Evolutionary conservation across 1,140 invertebrate species (phyloP), one percentile per base, ranked within the genome.

Genomic region (Ephestia elutella): DNA sequence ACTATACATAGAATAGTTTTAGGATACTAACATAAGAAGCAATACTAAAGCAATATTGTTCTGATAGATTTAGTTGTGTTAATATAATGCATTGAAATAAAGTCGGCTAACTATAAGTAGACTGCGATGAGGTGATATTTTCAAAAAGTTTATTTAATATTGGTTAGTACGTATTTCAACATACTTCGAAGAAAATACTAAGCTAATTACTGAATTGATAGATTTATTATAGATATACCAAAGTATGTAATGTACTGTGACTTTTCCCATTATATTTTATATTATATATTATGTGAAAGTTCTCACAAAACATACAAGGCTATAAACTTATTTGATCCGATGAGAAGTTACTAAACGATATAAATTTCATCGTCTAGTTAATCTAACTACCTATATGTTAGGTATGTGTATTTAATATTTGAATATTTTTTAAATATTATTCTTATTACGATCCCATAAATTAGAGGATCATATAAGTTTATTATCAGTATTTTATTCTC

Each of bases 31-130:
- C 32, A 49, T 68, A 68, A 68, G 63, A 61, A 71, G 66, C 65
- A 70, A 70, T 68, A 63, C 56, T 61, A 60, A 65, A 72, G 70
- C 70, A 72, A 72, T 72, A 69, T 65, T 57, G 17, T 65, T 66
- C 60, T 58, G 53, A 54, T 65, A 71, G 60, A 57, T 62, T 71
- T 64, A 66, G 63, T 65, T 63, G 48, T 54, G 59, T 44, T 44
- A 25, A 58, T 60, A 56, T 35, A 15, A 60, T 50, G 53, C 53
- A 62, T 54, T 55, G 49, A 28, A 57, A 50, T 59, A 62, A 56
- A 63, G 21, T 65, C 58, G 61, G 60, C 63, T 69, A 64, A 59
- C 5, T 55, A 50, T 64, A 62, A 60, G 62, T 71, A 71, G 70
- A 71, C 63, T 71, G 66, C 63, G 30, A 63, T 21, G 53, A 55